phyloP scores from a whole-genome alignment of 2,888 invertebrate species.

The Protodeltote pygarga region DNA sequence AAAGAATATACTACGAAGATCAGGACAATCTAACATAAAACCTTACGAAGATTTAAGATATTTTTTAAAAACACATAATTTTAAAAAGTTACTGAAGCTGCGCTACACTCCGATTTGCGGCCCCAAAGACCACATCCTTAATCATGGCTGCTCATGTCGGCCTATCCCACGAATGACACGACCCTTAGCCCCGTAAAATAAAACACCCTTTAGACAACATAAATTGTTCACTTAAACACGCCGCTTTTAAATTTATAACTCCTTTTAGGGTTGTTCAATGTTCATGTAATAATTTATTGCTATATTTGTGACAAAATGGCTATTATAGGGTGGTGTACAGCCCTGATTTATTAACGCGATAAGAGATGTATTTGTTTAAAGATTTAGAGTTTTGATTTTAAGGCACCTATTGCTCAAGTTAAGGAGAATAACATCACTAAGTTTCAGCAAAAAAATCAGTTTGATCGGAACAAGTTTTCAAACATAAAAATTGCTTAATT shows the following conservation, averaged over 20 bases:
- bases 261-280: constrained; percentile 61
- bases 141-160: constrained; percentile 1
- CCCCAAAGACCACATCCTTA: too few relatives aligned
- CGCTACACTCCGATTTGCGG: neutral
- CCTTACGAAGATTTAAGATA: too few relatives aligned
- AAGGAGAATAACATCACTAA: too few relatives aligned
- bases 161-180: constrained; percentile 1
- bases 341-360: constrained; percentile 58
- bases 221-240: constrained; percentile 47
- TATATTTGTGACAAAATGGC: constrained; percentile 78
- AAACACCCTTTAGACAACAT: constrained; percentile 37
- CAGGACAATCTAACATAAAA: too few relatives aligned
- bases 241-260: constrained; percentile 64
- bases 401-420: too few relatives aligned
- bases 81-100: too few relatives aligned
- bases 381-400: constrained; percentile 27
- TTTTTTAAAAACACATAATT: too few relatives aligned
- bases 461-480: too few relatives aligned
- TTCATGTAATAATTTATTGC: constrained; percentile 80
- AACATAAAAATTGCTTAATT: too few relatives aligned
- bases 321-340: constrained; percentile 63
- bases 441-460: too few relatives aligned
- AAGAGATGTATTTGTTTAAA: constrained; percentile 49
- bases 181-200: constrained; percentile 12
- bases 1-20: too few relatives aligned